Evolutionary conservation across 92 coral and sea anemone species (phyloP), one percentile per base, ranked within the genome.

Genomic region (Bergia puertoricense): DNA sequence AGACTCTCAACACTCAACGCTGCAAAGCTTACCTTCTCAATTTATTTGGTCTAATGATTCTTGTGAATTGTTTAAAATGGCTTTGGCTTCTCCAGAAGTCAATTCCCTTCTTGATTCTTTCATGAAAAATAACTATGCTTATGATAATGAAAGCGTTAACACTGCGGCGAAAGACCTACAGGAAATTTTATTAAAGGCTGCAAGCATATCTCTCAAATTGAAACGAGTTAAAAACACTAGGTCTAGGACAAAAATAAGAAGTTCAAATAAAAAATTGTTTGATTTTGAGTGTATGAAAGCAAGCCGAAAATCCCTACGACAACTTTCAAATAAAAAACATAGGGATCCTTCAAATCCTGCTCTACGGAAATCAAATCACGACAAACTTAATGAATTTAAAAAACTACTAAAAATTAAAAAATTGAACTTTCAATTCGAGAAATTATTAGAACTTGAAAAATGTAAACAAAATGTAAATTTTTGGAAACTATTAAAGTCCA

Each of bases 401-500:
- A 86, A 82, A n/a, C 67, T 88, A 5, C 85, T 91, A 23, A 75
- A 88, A 48, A 81, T 14, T 0, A 91, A 91, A 56, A 88, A 82
- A 46, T 18, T 51, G 2, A 48, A 85, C 76, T 89, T 36, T 85
- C 81, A 84, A 7, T 48, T 40, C 22, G 88, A 90, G 38, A 85
- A 85, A 57, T 78, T 90, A 77, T 76, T 45, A 76, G 80, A 76
- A 76, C 80, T 89, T 30, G 30, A 30, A 30, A 30, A 30, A 30
- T 30, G 30, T 30, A 30, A 68, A 44, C 77, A 88, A 36, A 40
- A 66, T 36, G n/a, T 30, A 40, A 62, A 38, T 18, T 84, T 91
- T 89, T 91, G 93, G 91, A 85, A 89, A 65, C 16, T 79, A 37
- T 54, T 89, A 73, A 89, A 91, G 69, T 74, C 93, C n/a, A 77